phyloP scores from a whole-genome alignment of 2,797 vertebrate species.

The Sebastes baramenuke region DNA sequence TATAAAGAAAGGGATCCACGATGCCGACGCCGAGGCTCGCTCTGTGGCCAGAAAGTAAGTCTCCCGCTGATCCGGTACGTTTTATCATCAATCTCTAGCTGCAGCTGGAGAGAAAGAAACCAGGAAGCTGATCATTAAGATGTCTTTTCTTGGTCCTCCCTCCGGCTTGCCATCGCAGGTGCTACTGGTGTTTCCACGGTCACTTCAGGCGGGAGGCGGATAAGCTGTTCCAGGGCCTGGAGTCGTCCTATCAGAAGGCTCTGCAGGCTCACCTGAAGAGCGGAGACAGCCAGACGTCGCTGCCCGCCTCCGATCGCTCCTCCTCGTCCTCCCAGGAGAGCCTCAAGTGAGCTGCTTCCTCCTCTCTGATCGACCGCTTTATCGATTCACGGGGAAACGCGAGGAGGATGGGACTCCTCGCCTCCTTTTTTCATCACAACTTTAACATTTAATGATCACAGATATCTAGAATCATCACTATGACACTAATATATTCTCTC shows the following conservation, averaged over 20 bases:
- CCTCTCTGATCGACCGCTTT: neutral
- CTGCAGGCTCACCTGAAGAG: constrained; percentile 92
- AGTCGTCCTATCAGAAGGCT: constrained; percentile 94
- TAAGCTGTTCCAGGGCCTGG: constrained; percentile 90
- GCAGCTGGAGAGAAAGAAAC: no score
- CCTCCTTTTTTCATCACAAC: no score
- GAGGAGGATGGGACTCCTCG: no score
- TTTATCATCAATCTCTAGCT: neutral
- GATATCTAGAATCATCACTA: no score
- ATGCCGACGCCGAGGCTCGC: constrained; percentile 94
- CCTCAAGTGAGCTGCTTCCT: constrained; percentile 86
- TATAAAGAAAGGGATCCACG: constrained; percentile 96
- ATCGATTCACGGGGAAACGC: neutral
- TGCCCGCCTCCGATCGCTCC: constrained; percentile 94
- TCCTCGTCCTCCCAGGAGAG: constrained; percentile 98
- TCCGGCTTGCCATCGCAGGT: constrained; percentile 74
- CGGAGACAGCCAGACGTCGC: constrained; percentile 89
- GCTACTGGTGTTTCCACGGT: constrained; percentile 93
- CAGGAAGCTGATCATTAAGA: no score
- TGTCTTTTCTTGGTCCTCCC: no score
- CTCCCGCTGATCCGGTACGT: no score
- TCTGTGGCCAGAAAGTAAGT: constrained; percentile 95
- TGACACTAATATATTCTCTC: no score
- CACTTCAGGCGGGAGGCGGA: constrained; percentile 95
- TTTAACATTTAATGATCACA: no score